Conservation (phyloP, 2,113 vertebrate species). For the Octodon degus region DNA sequence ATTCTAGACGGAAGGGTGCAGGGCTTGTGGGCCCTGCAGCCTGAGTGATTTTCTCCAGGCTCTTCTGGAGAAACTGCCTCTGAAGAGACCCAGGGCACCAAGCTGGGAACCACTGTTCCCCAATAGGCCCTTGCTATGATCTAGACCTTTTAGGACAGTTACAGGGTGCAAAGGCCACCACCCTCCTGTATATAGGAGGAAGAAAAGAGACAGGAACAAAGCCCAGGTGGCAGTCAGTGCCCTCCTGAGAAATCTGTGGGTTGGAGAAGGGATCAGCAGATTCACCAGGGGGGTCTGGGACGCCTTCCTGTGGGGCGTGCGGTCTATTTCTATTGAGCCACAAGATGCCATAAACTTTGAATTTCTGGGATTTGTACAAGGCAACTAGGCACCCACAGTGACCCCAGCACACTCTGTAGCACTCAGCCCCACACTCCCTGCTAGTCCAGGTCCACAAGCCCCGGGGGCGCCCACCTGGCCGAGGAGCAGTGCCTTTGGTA, state of each 20-base stretch:
- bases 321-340: neutral
- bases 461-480: neutral
- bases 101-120: neutral
- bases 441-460: neutral
- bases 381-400: neutral
- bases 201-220: neutral
- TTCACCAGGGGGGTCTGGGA: neutral
- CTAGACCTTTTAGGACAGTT: neutral
- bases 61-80: neutral
- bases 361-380: neutral
- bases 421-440: neutral
- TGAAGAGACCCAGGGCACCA: neutral
- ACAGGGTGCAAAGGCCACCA: neutral
- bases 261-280: neutral
- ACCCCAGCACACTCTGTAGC: neutral
- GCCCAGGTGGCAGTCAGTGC: neutral
- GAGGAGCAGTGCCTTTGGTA: neutral
- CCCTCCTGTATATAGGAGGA: neutral
- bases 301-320: neutral
- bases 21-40: accelerated
- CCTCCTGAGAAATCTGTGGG: neutral
- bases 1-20: neutral
- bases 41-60: neutral
- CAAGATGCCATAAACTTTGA: neutral
- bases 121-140: neutral